These are phyloP conservation scores for Champsocephalus gunnari DNA, from an alignment of 2,797 vertebrate species.

Conservation along the genomic window DNA sequence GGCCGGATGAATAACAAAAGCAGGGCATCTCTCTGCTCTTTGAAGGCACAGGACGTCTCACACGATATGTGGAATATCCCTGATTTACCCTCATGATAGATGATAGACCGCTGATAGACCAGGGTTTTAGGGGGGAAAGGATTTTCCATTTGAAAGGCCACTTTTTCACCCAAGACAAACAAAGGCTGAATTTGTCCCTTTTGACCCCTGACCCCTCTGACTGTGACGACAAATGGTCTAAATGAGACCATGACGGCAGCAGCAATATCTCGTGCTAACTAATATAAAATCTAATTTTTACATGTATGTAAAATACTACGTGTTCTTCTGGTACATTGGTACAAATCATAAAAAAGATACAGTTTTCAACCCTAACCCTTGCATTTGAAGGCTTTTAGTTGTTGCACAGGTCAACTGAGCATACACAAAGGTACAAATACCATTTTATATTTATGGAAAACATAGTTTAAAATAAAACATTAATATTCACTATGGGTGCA, in stretches of 20 bases:
- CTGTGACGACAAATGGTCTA: conserved; percentile 26
- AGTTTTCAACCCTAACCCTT: background rate
- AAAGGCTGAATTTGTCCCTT: conserved; percentile 31
- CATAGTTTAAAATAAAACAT: background rate
- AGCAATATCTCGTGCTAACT: background rate
- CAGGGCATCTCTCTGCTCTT: conserved; percentile 23
- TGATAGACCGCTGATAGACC: conserved; percentile 33
- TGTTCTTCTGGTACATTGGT: background rate
- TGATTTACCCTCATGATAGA: conserved; percentile 36
- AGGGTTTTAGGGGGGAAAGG: conserved; percentile 3
- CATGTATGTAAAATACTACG: background rate
- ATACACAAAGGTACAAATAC: background rate
- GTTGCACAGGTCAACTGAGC: background rate
- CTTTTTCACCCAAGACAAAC: conserved; percentile 47
- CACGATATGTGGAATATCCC: conserved; percentile 17
- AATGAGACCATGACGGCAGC: conserved; percentile 12
- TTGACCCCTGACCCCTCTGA: conserved; percentile 33
- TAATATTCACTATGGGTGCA: background rate
- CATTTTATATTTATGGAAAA: background rate
- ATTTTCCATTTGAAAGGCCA: conserved; percentile 43
- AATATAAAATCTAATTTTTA: background rate
- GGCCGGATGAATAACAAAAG: conserved; percentile 42
- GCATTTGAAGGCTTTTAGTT: background rate
- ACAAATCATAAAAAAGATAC: background rate
- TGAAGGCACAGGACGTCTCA: conserved; percentile 9